Evolutionary conservation across 2,888 invertebrate genomes (phyloP).

Genomic region (Busseola fusca): DNA sequence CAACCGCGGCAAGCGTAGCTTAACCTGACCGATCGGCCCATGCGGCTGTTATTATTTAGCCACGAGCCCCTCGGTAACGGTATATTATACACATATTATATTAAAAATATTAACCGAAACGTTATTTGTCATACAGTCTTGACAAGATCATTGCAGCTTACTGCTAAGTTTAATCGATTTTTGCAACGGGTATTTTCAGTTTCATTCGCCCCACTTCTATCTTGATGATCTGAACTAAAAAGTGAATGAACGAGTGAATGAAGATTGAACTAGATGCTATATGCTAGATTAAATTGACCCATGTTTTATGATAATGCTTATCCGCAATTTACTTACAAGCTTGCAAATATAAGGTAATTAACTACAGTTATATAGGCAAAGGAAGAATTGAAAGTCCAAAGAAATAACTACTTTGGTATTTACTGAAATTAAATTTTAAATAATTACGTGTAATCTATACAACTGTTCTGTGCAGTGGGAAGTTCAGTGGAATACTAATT

Average conservation of each 20-base stretch:
- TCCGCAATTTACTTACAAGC: conserved; percentile 31
- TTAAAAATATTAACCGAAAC: conserved; percentile 33
- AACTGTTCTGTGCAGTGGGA: conserved; percentile 3
- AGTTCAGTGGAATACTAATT: conserved; percentile 14
- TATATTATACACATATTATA: too few species aligned
- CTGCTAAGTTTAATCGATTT: conserved; percentile 17
- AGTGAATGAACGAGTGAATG: conserved; percentile 33
- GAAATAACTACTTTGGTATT: neutral
- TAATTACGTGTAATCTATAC: neutral
- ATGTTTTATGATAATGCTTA: conserved; percentile 55
- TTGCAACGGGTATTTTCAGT: conserved; percentile 18
- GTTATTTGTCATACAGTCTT: conserved; percentile 24
- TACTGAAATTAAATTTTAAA: conserved; percentile 17
- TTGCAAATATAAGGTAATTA: conserved; percentile 31
- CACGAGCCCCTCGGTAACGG: too few species aligned
- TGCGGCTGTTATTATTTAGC: too few species aligned
- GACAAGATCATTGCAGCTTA: conserved; percentile 25
- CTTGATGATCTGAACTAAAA: conserved; percentile 45
- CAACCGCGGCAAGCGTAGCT: too few species aligned
- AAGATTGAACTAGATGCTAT: conserved; percentile 38
- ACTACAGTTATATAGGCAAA: neutral
- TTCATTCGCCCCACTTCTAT: conserved; percentile 18
- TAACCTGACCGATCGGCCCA: too few species aligned
- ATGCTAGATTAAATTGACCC: conserved; percentile 61
- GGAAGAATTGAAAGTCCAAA: neutral